Evolutionary conservation across 1,140 invertebrate genomes (phyloP).

Genomic region (Drosophila ironensis): DNA sequence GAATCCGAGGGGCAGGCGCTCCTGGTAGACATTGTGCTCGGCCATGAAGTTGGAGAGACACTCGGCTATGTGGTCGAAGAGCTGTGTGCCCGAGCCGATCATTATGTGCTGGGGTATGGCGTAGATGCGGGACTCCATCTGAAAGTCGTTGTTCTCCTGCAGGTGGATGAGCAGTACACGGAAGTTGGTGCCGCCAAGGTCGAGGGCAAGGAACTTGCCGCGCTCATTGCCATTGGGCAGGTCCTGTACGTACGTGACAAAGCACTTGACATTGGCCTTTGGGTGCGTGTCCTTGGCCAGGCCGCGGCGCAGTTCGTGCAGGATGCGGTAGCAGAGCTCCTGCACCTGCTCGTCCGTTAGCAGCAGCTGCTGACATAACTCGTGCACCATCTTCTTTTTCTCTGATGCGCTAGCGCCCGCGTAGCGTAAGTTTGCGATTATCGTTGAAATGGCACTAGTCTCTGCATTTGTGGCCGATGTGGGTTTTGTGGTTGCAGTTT

Average conservation of each 20-base stretch:
- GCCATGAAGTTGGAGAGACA: conserved; percentile 97
- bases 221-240: conserved; percentile 97
- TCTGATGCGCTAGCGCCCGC: conserved; percentile 52
- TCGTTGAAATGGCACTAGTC: too few relatives aligned
- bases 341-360: conserved; percentile 91
- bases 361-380: conserved; percentile 92
- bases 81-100: conserved; percentile 92
- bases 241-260: conserved; percentile 97
- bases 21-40: conserved; percentile 89
- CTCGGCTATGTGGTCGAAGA: conserved; percentile 99
- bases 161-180: conserved; percentile 96
- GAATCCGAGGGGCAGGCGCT: conserved; percentile 97
- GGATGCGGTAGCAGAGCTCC: conserved; percentile 89
- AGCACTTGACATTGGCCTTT: conserved; percentile 92
- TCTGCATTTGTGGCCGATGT: conserved; percentile 39
- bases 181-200: conserved; percentile 99
- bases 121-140: conserved; percentile 99
- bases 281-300: conserved; percentile 90
- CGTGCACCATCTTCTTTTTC: conserved; percentile 87
- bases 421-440: neutral
- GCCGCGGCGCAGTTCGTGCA: conserved; percentile 91
- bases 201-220: conserved; percentile 98
- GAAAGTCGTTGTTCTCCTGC: conserved; percentile 90
- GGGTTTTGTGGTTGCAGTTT: conserved; percentile 24
- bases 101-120: conserved; percentile 97